Percentiles rank a stretch among this genome's conserved stretches.
These are phyloP conservation scores for Montipora sp. DNA, from an alignment of 64 coral and sea anemone species.

Conservation along the genomic window DNA sequence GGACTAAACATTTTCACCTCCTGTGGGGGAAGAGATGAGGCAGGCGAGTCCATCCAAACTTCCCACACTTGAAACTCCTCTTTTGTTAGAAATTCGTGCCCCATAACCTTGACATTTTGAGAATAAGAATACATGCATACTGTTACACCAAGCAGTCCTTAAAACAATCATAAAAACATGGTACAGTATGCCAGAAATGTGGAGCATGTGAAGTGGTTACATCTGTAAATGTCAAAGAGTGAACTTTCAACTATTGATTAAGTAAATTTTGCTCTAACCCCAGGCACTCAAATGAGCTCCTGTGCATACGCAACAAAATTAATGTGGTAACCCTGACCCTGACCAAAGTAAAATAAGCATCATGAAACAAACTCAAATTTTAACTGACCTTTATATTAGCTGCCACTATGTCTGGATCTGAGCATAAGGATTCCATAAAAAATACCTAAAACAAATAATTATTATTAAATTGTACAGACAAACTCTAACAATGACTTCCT, in stretches of 20 bases:
- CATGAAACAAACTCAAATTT: too few species aligned
- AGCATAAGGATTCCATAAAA: slow-evolving; percentile 91
- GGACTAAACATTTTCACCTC: slow-evolving; percentile 97
- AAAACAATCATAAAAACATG: background rate
- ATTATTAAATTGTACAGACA: too few species aligned
- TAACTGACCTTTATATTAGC: slow-evolving; percentile 87
- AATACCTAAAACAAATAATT: slow-evolving; percentile 60
- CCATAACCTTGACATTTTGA: slow-evolving; percentile 19
- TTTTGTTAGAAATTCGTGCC: slow-evolving; percentile 41
- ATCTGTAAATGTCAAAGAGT: too few species aligned
- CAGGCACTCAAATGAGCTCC: too few species aligned
- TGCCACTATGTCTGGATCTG: slow-evolving; percentile 72
- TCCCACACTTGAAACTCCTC: slow-evolving; percentile 35
- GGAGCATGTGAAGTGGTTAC: too few species aligned
- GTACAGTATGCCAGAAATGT: too few species aligned
- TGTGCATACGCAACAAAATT: too few species aligned
- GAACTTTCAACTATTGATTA: too few species aligned
- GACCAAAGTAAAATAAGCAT: too few species aligned
- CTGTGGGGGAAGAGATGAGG: slow-evolving; percentile 10
- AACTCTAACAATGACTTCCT: too few species aligned
- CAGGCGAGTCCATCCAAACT: slow-evolving; percentile 19
- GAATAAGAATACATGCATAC: background rate
- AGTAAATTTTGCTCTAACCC: too few species aligned
- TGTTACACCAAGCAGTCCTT: background rate
- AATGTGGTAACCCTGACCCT: too few species aligned